Base-by-base conservation (phyloP, 2,113 vertebrate genomes). In the Brachyistius frenatus region DNA sequence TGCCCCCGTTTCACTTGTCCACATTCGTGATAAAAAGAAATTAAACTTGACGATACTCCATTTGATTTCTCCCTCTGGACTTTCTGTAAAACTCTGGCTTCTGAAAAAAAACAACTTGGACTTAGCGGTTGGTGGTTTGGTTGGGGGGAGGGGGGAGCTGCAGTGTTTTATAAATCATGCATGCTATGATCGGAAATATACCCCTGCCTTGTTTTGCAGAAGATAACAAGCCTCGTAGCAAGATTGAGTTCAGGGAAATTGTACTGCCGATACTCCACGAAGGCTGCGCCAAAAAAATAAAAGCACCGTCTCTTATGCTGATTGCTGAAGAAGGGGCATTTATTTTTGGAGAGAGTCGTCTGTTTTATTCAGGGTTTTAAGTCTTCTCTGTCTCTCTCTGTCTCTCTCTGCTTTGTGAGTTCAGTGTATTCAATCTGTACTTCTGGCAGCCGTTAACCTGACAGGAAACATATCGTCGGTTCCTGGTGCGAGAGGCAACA, bases 261-360 rank as follows among this genome's bases (percentile, higher is more conserved):
- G 23, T 33, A 49, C 30, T 11, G 39, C 30, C 2, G 3, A 52
- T 50, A 36, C 47, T 36, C 31, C 30, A n/a, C 13, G 61, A 79
- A 64, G 7, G 16, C 66, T 36, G 39, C 10, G 15, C 53, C 47
- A 32, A 66, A 39, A 23, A 77, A 58, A 41, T 62, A 14, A 63
- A 69, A 66, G 4, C 0, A 0, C 65, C 32, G 41, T 14, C 23
- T 79, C 56, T 54, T 35, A 41, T 2, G 65, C 46, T 67, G 57
- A 74, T 74, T 73, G 54, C 65, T 16, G 46, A 77, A 57, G 49
- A 72, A 70, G 7, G 36, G 47, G 8, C 62, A 9, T 85, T 73
- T 87, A 69, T 86, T 87, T 86, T 73, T 54, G 5, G 53, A 75
- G 53, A 1, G 2, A 66, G 23, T 68, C 33, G 6, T 16, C 16